Evolutionary conservation across 2,797 vertebrate species (phyloP), one percentile per base, ranked within the genome.

Genomic region (Hephaestus fuliginosus): DNA sequence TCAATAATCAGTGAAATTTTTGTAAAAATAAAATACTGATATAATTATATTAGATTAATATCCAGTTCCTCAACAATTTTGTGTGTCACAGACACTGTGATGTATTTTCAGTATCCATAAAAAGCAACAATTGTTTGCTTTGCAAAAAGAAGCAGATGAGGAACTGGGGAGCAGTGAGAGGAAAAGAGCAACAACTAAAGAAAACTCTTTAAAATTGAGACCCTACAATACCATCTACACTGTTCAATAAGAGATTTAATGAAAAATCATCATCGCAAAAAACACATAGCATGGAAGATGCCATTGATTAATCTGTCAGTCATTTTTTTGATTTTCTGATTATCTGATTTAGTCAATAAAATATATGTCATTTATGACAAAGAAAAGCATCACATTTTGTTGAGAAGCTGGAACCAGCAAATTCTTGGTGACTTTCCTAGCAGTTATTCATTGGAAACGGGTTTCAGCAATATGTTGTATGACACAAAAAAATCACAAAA

Each of bases 401-500:
- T 28, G 18, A 48, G 25, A 48, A 15, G 8, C 2, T 60, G 18
- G 20, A 53, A n/a, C 28, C n/a, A 62, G 41, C 12, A 9, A 44
- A 39, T 33, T 6, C 12, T 51, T 39, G 5, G 4, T 64, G 12
- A 14, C 44, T 78, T 48, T 58, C 12, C 12, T 33, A 36, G 17
- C 56, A 33, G 9, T 57, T 36, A 53, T 41, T 20, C 30, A 18
- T 57, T 4, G 8, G 22, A 4, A 60, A 39, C 4, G 11, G 22
- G 2, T 43, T 46, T 12, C 18, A 22, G 14, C 4, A 28, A 17
- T 49, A 17, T 63, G 33, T 5, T 33, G 30, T 33, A 33, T 72
- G 18, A 25, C 28, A 63, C 15, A 72, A 22, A 62, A 51, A 43
- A 8, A 36, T 57, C 64, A 25, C 15, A 61, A 52, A 75, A 10